These are phyloP conservation scores for Machimus atricapillus DNA, from an alignment of 2,888 invertebrate genomes.

Conservation along the genomic window DNA sequence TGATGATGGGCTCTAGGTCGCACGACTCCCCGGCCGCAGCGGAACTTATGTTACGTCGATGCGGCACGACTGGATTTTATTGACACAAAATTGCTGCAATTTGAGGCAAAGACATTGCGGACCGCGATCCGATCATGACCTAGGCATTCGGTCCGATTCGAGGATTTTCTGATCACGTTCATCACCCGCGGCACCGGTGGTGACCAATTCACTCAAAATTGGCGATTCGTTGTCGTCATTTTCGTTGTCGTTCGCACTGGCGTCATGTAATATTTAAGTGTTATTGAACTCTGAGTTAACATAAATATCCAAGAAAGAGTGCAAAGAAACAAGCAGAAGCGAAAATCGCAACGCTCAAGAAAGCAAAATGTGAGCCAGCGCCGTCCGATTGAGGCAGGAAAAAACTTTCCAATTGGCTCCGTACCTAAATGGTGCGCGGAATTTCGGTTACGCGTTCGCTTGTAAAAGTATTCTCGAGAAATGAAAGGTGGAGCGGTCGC, in stretches of 20 bases:
- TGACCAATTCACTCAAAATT: neutral
- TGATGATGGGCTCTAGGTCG: constrained; percentile 33
- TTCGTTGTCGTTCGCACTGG: neutral
- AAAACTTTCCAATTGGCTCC: constrained; percentile 44
- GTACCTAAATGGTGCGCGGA: constrained; percentile 44
- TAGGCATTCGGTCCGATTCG: neutral
- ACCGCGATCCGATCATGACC: neutral
- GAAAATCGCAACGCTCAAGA: constrained; percentile 7
- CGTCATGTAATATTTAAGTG: constrained; percentile 47
- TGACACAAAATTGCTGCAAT: neutral
- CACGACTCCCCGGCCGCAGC: neutral
- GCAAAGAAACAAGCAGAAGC: constrained; percentile 4
- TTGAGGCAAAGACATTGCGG: neutral
- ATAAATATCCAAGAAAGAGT: constrained; percentile 32
- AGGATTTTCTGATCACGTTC: neutral
- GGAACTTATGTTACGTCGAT: neutral
- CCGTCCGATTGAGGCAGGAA: constrained; percentile 15
- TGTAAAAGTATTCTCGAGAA: constrained; percentile 40
- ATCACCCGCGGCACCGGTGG: neutral
- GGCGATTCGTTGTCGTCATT: neutral
- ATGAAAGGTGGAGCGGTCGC: constrained; percentile 40
- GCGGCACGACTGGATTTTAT: neutral
- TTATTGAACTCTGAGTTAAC: constrained; percentile 45
- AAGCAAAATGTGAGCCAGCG: constrained; percentile 16
- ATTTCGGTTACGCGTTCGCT: constrained; percentile 44